phyloP scores from a whole-genome alignment of 92 coral and sea anemone species.

The Porites rus region DNA sequence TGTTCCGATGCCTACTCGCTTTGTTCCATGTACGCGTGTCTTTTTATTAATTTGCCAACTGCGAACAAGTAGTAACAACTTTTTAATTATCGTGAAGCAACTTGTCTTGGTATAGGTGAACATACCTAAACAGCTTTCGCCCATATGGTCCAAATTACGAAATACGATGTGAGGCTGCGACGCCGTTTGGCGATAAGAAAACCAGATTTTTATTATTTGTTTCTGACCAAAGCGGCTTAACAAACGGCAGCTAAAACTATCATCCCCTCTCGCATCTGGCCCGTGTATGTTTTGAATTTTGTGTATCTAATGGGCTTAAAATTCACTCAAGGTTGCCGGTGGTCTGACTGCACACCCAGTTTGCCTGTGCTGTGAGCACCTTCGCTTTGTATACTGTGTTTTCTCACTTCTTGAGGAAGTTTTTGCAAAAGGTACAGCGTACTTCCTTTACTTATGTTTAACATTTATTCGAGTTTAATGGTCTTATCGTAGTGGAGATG shows the following conservation, averaged over 20 bases:
- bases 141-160: constrained; percentile 45
- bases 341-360: background rate
- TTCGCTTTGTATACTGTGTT: constrained; percentile 10
- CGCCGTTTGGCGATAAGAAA: constrained; percentile 38
- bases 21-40: background rate
- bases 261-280: constrained; percentile 29
- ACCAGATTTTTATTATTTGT: constrained; percentile 45
- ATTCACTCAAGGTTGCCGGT: background rate
- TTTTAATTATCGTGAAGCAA: constrained; percentile 2
- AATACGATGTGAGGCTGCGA: constrained; percentile 19
- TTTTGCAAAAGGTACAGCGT: background rate
- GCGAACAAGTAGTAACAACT: background rate
- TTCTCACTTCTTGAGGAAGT: background rate
- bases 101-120: constrained; percentile 14
- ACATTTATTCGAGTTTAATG: constrained; percentile 11
- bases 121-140: constrained; percentile 24
- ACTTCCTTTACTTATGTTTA: background rate
- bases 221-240: constrained; percentile 16
- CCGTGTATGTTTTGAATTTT: constrained; percentile 10
- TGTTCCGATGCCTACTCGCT: background rate
- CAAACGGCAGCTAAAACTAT: constrained; percentile 27
- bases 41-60: background rate
- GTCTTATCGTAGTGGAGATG: constrained; percentile 1
- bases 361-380: background rate
- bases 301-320: background rate